phyloP scores from a whole-genome alignment of 1,140 invertebrate genomes.

The Drosophila arizonae region DNA sequence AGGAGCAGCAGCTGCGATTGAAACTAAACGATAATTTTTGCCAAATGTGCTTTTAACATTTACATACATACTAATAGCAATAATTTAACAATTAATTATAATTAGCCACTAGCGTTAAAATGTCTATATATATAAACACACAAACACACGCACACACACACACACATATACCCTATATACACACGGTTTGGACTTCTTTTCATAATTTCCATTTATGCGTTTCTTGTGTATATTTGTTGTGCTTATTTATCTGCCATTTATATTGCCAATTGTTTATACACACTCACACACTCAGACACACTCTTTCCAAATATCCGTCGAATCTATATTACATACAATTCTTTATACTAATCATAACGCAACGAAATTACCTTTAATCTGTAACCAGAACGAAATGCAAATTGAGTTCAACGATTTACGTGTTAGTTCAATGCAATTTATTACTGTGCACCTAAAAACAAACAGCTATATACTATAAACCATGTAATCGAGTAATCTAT shows the following conservation, averaged over 20 bases:
- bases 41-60: slow-evolving; percentile 83
- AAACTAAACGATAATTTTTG: slow-evolving; percentile 57
- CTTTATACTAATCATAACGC: slow-evolving; percentile 30
- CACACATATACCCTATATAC: slow-evolving; percentile 20
- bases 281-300: neutral
- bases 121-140: slow-evolving; percentile 52
- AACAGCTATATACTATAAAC: slow-evolving; percentile 4
- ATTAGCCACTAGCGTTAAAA: slow-evolving; percentile 73
- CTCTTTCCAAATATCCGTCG: neutral
- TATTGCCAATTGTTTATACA: slow-evolving; percentile 56
- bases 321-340: slow-evolving; percentile 1
- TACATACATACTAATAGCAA: slow-evolving; percentile 79
- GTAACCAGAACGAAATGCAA: slow-evolving; percentile 23
- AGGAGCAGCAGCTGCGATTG: slow-evolving; percentile 17
- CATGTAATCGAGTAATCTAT: neutral
- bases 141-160: slow-evolving; percentile 21
- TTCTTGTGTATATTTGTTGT: slow-evolving; percentile 50
- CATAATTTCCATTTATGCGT: slow-evolving; percentile 6
- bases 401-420: slow-evolving; percentile 53
- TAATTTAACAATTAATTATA: slow-evolving; percentile 76
- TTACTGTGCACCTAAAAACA: slow-evolving; percentile 64
- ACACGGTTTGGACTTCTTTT: slow-evolving; percentile 25
- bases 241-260: slow-evolving; percentile 56
- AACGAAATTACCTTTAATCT: slow-evolving; percentile 46
- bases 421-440: slow-evolving; percentile 75